phyloP scores from a whole-genome alignment of 2,888 invertebrate genomes.

The Pachliopta kotzebuea region DNA sequence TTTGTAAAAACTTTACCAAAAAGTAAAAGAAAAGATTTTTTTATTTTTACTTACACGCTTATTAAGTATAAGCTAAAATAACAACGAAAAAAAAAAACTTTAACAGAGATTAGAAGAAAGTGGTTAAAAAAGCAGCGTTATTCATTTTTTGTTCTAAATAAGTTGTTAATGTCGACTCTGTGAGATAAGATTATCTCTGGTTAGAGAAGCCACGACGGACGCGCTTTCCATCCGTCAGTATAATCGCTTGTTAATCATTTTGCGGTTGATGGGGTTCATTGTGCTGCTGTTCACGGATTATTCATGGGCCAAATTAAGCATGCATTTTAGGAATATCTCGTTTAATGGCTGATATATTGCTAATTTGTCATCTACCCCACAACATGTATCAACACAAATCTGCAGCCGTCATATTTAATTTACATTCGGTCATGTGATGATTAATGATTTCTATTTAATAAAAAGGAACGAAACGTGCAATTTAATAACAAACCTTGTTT shows the following conservation, averaged over 20 bases:
- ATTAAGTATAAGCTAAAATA: too few relatives aligned
- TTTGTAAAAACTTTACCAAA: too few relatives aligned
- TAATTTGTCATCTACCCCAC: conserved; percentile 1
- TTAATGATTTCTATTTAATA: background rate
- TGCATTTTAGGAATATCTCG: conserved; percentile 38
- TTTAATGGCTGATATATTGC: conserved; percentile 21
- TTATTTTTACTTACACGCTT: too few relatives aligned
- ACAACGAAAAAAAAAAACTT: too few relatives aligned
- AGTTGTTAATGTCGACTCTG: background rate
- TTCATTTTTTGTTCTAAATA: too few relatives aligned
- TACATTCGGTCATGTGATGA: background rate
- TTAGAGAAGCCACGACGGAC: conserved; percentile 68
- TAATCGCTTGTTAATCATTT: conserved; percentile 80
- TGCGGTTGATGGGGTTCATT: conserved; percentile 77
- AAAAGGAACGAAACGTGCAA: too few relatives aligned
- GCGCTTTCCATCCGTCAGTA: conserved; percentile 74
- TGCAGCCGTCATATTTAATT: conserved; percentile 1
- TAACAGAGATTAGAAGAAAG: too few relatives aligned
- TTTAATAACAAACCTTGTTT: too few relatives aligned
- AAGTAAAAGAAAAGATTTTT: too few relatives aligned
- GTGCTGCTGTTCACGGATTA: conserved; percentile 67
- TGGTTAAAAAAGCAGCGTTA: too few relatives aligned
- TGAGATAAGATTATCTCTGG: conserved; percentile 45
- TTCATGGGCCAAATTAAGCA: conserved; percentile 58
- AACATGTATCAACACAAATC: background rate